phyloP scores from a whole-genome alignment of 2,888 invertebrate genomes.

The Yponomeuta malinellus region DNA sequence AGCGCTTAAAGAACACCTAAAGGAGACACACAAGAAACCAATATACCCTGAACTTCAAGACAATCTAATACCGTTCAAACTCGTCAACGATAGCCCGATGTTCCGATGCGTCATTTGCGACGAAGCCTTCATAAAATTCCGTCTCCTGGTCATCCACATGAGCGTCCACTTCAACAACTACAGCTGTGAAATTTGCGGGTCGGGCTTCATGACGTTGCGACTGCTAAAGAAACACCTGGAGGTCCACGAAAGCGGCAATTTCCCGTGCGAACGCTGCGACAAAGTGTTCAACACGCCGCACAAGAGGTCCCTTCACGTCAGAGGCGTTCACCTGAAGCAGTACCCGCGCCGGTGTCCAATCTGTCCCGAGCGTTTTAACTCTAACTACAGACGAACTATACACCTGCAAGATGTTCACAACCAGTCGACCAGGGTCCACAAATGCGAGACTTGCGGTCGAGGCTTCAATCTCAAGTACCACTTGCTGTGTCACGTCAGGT shows the following conservation, averaged over 20 bases:
- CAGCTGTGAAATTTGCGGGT: slow-evolving; percentile 65
- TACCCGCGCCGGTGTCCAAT: slow-evolving; percentile 60
- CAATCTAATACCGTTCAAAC: slow-evolving; percentile 62
- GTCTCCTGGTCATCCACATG: slow-evolving; percentile 65
- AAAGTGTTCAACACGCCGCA: slow-evolving; percentile 61
- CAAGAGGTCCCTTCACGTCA: slow-evolving; percentile 54
- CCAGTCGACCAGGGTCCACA: slow-evolving; percentile 61
- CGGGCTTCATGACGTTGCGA: slow-evolving; percentile 63
- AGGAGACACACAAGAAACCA: slow-evolving; percentile 47
- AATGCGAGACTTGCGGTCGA: slow-evolving; percentile 61
- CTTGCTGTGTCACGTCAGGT: slow-evolving; percentile 58
- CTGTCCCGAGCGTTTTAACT: slow-evolving; percentile 65
- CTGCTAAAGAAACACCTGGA: slow-evolving; percentile 64
- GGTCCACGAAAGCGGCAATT: slow-evolving; percentile 62
- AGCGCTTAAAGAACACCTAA: slow-evolving; percentile 53
- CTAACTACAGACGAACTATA: slow-evolving; percentile 63
- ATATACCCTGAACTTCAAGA: slow-evolving; percentile 58
- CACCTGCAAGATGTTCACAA: slow-evolving; percentile 66
- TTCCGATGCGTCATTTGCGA: slow-evolving; percentile 61
- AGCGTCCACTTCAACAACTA: slow-evolving; percentile 68
- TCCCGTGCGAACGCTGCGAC: slow-evolving; percentile 56
- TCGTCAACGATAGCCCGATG: slow-evolving; percentile 40
- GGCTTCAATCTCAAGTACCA: slow-evolving; percentile 65
- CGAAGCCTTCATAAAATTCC: slow-evolving; percentile 56
- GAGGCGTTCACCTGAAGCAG: slow-evolving; percentile 63